Conservation (phyloP, 1,140 invertebrate species). For the fruit fly (Drosophila melanogaster) region DNA sequence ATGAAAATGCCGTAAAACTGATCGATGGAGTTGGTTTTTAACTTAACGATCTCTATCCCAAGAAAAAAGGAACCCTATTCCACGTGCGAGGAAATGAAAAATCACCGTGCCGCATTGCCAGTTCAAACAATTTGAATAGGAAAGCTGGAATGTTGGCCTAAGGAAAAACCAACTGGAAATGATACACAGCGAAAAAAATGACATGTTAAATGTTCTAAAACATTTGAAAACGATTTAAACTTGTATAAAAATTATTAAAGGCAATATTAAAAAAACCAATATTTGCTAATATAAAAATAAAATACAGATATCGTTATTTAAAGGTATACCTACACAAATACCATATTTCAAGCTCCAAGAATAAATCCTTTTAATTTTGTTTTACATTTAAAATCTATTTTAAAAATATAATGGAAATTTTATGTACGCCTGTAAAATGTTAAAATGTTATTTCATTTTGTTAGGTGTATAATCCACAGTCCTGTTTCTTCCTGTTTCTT, state of each 20-base stretch:
- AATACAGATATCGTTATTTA: too few species aligned
- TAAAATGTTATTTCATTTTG: not conserved
- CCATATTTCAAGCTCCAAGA: too few species aligned
- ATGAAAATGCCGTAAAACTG: slow-evolving; percentile 19
- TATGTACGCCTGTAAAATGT: too few species aligned
- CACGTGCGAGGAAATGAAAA: slow-evolving; percentile 51
- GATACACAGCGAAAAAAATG: not conserved
- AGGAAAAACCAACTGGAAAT: slow-evolving; percentile 11
- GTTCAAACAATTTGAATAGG: slow-evolving; percentile 70
- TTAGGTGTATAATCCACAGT: not conserved
- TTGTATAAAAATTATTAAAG: not conserved
- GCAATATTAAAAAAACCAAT: too few species aligned
- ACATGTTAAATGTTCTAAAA: too few species aligned
- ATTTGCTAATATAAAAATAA: too few species aligned
- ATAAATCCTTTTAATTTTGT: too few species aligned
- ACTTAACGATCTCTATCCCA: not conserved
- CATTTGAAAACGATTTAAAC: not conserved
- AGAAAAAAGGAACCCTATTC: too few species aligned
- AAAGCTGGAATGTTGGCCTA: slow-evolving; percentile 35
- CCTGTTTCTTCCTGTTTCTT: slow-evolving; percentile 19
- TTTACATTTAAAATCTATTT: too few species aligned
- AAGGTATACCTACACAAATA: too few species aligned
- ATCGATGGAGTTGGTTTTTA: slow-evolving; percentile 8
- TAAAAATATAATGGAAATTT: too few species aligned
- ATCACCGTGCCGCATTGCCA: slow-evolving; percentile 72